A percentile compares a stretch with the other conserved stretches of the same genome.
Evolutionary conservation across 1,140 invertebrate genomes (phyloP).

Genomic region (Oncopodura yosiiana): DNA sequence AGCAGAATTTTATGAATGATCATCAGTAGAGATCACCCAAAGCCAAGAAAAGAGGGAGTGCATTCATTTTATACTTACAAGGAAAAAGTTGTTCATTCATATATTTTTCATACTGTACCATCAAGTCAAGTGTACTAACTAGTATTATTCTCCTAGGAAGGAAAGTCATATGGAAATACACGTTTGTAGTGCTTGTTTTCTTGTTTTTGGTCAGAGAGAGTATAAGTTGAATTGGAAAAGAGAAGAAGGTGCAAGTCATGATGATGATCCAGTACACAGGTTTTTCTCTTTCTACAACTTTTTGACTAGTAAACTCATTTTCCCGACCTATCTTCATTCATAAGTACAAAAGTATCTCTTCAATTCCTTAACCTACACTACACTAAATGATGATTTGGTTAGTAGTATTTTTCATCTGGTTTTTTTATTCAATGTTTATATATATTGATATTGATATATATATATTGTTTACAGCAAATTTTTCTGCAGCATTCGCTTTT

Average conservation of each 20-base stretch:
- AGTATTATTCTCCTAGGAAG: background rate
- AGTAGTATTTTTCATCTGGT: too few relatives aligned
- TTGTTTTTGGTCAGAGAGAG: too few relatives aligned
- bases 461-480: background rate
- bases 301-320: constrained; percentile 27
- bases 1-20: constrained; percentile 21
- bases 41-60: background rate
- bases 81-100: constrained; percentile 31
- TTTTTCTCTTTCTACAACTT: constrained; percentile 20
- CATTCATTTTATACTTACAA: too few relatives aligned
- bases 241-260: constrained; percentile 8
- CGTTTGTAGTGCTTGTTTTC: too few relatives aligned
- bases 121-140: too few relatives aligned
- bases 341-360: constrained; percentile 8
- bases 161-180: too few relatives aligned
- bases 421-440: too few relatives aligned
- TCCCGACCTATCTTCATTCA: constrained; percentile 28
- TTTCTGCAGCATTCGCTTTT: too few relatives aligned
- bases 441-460: too few relatives aligned
- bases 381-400: too few relatives aligned
- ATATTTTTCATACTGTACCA: constrained; percentile 26
- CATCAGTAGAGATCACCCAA: background rate
- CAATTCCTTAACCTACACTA: background rate
- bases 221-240: background rate
- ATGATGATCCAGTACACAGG: constrained; percentile 31